Evolutionary conservation across 1,140 invertebrate species (phyloP).

Genomic region (Mactra quadrangularis): DNA sequence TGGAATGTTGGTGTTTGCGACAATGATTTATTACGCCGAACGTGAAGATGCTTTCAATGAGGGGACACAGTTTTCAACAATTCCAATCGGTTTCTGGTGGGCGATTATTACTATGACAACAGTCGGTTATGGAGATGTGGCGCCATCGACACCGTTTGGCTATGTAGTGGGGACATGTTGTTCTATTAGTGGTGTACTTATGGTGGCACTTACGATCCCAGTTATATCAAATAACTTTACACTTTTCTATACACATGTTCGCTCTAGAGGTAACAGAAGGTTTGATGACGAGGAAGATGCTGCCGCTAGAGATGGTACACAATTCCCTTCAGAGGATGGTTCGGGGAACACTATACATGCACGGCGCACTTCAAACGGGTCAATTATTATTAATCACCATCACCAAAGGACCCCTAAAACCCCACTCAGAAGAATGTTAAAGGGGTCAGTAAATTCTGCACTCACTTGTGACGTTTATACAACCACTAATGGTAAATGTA

Average conservation of each 20-base stretch:
- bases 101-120: conserved; percentile 86
- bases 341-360: conserved; percentile 82
- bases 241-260: conserved; percentile 79
- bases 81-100: conserved; percentile 85
- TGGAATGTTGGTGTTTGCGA: conserved; percentile 98
- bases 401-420: no score
- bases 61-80: conserved; percentile 76
- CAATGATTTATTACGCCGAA: conserved; percentile 98
- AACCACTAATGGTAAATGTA: conserved; percentile 36
- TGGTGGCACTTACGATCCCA: conserved; percentile 80
- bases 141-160: conserved; percentile 85
- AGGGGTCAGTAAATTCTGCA: conserved; percentile 23
- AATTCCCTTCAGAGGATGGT: conserved; percentile 98
- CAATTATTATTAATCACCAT: conserved; percentile 72
- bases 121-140: conserved; percentile 84
- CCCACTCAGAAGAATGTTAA: conserved; percentile 82
- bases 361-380: conserved; percentile 69
- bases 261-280: conserved; percentile 71
- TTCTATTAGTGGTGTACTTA: conserved; percentile 75
- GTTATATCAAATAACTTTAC: conserved; percentile 82
- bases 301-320: conserved; percentile 97
- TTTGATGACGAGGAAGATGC: conserved; percentile 92
- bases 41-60: conserved; percentile 83
- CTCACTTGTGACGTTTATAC: conserved; percentile 58
- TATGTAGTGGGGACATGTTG: conserved; percentile 80